Base-by-base conservation (phyloP, 2,113 vertebrate genomes). In the Lates calcarifer region DNA sequence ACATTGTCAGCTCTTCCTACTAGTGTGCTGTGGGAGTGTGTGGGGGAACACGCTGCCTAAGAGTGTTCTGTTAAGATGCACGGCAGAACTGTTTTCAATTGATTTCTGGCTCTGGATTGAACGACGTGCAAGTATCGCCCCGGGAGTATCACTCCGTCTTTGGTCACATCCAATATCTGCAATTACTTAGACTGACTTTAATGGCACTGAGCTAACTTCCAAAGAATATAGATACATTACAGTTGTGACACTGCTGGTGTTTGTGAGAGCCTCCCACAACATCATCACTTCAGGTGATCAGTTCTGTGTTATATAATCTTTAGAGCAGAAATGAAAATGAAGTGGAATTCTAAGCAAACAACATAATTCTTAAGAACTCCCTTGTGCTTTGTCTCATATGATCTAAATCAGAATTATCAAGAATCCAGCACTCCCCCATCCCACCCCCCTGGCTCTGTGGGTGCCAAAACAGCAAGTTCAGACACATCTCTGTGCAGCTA, bases 101-200 rank as follows among this genome's bases (percentile, higher is more conserved):
- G 79, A 87, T 83, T 79, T 84, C 84, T 79, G 58, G 69, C 79
- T 70, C 62, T 37, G 57, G 77, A 74, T 69, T 76, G 79, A 86
- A 24, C 47, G 41, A 81, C 73, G 70, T 83, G 68, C 68, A 77
- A 84, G 74, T n/a, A 64, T 73, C 24, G 56, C 82, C 82, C 24
- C 64, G 28, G 82, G 77, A 83, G 70, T 24, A 81, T 85, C 74
- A 53, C 63, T 87, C 80, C 74, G 77, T 57, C 49, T 65, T 75
- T 60, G 53, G 74, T 88, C 85, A 76, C 76, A 70, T 89, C 70
- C 69, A 85, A 83, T 85, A 89, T 79, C 65, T 85, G 82, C 57
- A 79, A 81, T 79, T 65, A 81, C 79, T 83, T 65, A 26, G 56
- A 79, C 61, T 49, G 77, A 74, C 74, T 88, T 79, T 80, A 77